Conservation (phyloP, 2,888 invertebrate species). For the Hyppa rectilinea region DNA sequence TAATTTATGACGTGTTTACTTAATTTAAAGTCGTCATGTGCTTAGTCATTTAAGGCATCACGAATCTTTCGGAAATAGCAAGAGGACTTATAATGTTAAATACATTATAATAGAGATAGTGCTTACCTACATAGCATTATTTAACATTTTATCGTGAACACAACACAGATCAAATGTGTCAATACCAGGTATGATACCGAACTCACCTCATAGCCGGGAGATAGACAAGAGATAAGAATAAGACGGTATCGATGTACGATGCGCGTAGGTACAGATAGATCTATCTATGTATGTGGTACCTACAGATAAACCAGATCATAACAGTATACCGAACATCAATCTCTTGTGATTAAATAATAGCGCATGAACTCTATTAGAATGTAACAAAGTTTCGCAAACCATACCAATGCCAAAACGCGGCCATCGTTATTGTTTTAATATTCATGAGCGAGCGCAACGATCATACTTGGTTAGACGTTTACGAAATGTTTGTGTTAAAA, state of each 20-base stretch:
- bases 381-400: slow-evolving; percentile 37
- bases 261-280: slow-evolving; percentile 3
- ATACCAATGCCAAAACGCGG: slow-evolving; percentile 15
- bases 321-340: slow-evolving; percentile 10
- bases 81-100: too few relatives aligned
- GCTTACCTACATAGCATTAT: background rate
- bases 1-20: background rate
- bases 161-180: slow-evolving; percentile 18
- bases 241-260: slow-evolving; percentile 10
- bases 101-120: background rate
- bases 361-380: slow-evolving; percentile 7
- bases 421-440: slow-evolving; percentile 51
- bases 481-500: slow-evolving; percentile 11
- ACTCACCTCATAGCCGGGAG: slow-evolving; percentile 7
- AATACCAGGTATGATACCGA: slow-evolving; percentile 25
- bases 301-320: slow-evolving; percentile 32
- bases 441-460: slow-evolving; percentile 42
- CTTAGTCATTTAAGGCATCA: background rate
- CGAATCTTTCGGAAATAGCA: background rate
- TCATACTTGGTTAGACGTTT: slow-evolving; percentile 9
- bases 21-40: background rate
- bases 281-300: slow-evolving; percentile 28
- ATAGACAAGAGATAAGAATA: slow-evolving; percentile 35
- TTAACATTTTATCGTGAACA: slow-evolving; percentile 1
- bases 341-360: slow-evolving; percentile 7